Conservation (phyloP, 2,888 invertebrate genomes). For the Galerucella nymphaeae region DNA sequence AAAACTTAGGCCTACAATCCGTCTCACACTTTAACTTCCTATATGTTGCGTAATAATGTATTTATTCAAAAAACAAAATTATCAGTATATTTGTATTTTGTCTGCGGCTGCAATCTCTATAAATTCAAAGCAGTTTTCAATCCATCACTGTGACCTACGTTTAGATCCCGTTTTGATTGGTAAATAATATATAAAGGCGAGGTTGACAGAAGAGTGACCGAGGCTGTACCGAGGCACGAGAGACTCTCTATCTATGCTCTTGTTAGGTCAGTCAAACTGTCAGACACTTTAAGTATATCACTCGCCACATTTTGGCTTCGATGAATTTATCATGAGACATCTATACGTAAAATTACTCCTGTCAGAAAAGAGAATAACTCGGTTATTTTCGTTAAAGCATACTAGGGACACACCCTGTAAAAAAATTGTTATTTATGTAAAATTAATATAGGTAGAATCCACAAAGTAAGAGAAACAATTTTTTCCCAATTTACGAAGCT, state of each 20-base stretch:
- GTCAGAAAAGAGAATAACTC: slow-evolving; percentile 26
- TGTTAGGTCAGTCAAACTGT: slow-evolving; percentile 46
- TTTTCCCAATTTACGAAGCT: no score
- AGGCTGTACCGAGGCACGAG: slow-evolving; percentile 19
- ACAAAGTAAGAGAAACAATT: no score
- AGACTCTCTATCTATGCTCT: slow-evolving; percentile 41
- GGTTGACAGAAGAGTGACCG: slow-evolving; percentile 29
- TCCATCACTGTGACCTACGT: slow-evolving; percentile 47
- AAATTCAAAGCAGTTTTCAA: no score
- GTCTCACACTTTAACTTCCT: background rate
- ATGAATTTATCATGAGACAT: slow-evolving; percentile 39
- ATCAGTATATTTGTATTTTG: no score
- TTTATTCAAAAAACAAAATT: no score
- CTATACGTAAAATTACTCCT: slow-evolving; percentile 34
- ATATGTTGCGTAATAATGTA: no score
- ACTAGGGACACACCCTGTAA: background rate
- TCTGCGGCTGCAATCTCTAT: no score
- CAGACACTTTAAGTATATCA: slow-evolving; percentile 44
- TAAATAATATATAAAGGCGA: slow-evolving; percentile 41
- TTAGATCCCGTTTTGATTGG: slow-evolving; percentile 54
- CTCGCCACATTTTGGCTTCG: slow-evolving; percentile 41
- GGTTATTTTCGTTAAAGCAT: slow-evolving; percentile 26
- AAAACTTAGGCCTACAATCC: background rate
- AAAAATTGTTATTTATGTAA: no score
- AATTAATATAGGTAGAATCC: no score